Percentiles rank a stretch among this genome's conserved stretches.
Conservation (phyloP, 1,140 invertebrate species). For the Matsumurasca onukii region DNA sequence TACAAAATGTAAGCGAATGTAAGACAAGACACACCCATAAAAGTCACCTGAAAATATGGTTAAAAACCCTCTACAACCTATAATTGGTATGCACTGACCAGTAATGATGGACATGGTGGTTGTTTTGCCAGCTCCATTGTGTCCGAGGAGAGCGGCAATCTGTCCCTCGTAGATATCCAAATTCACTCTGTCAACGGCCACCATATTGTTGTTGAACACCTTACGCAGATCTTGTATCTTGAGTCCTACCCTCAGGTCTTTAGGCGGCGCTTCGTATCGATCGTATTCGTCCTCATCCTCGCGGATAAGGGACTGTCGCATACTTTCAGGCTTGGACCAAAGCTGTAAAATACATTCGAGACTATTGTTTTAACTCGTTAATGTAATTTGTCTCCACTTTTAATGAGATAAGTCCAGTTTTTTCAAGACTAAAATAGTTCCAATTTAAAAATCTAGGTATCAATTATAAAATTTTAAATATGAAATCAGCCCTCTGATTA, state of each 20-base stretch:
- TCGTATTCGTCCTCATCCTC: constrained; percentile 8
- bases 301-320: no score
- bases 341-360: no score
- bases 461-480: no score
- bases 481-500: no score
- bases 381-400: no score
- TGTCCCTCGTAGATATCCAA: constrained; percentile 57
- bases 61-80: no score
- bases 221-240: constrained; percentile 40
- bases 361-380: no score
- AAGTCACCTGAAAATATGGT: not conserved
- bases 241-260: constrained; percentile 36
- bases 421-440: no score
- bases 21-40: not conserved
- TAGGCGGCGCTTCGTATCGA: constrained; percentile 39
- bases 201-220: constrained; percentile 31
- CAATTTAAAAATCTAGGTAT: no score
- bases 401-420: no score
- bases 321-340: no score
- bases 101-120: constrained; percentile 65
- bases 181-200: constrained; percentile 33
- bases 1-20: not conserved
- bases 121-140: constrained; percentile 89
- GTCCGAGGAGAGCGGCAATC: constrained; percentile 83
- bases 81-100: no score